A percentile compares a stretch with the other conserved stretches of the same genome.
Conservation (phyloP, 2,113 vertebrate species). For the Gadus chalcogrammus region DNA sequence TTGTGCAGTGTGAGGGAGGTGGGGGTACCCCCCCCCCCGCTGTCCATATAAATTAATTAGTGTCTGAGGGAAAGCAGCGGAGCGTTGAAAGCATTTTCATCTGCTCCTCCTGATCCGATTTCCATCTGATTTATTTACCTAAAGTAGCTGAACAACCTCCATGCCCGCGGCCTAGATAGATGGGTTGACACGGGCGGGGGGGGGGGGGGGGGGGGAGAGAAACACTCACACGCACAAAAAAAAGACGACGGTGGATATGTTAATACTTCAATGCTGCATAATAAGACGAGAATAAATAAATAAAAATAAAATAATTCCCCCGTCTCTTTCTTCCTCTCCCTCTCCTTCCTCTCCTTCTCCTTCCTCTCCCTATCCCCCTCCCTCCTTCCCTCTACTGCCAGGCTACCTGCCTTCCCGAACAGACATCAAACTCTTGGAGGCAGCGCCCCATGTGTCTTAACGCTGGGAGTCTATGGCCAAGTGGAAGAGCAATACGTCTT, state of each 20-base stretch:
- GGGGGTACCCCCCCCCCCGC: not conserved
- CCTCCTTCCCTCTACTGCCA: conserved; percentile 53
- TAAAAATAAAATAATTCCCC: not conserved
- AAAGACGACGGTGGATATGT: too few relatives aligned
- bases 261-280: not conserved
- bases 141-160: conserved; percentile 54
- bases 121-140: conserved; percentile 56
- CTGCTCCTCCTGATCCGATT: conserved; percentile 8
- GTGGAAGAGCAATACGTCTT: conserved; percentile 73
- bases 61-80: conserved; percentile 37
- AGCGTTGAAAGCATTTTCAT: conserved; percentile 68
- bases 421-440: conserved; percentile 71
- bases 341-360: not conserved
- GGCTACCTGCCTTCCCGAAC: conserved; percentile 71
- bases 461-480: conserved; percentile 67
- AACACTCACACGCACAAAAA: too few relatives aligned
- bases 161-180: conserved; percentile 49
- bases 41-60: conserved; percentile 71
- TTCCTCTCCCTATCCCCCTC: not conserved
- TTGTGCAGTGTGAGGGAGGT: too few relatives aligned
- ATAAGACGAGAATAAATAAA: not conserved
- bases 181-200: conserved; percentile 33
- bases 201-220: too few relatives aligned
- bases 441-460: conserved; percentile 74
- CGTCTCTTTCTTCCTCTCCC: not conserved